Percentiles rank a stretch among this genome's conserved stretches.
Conservation (phyloP, 1,140 invertebrate species). For the Anastrepha obliqua region DNA sequence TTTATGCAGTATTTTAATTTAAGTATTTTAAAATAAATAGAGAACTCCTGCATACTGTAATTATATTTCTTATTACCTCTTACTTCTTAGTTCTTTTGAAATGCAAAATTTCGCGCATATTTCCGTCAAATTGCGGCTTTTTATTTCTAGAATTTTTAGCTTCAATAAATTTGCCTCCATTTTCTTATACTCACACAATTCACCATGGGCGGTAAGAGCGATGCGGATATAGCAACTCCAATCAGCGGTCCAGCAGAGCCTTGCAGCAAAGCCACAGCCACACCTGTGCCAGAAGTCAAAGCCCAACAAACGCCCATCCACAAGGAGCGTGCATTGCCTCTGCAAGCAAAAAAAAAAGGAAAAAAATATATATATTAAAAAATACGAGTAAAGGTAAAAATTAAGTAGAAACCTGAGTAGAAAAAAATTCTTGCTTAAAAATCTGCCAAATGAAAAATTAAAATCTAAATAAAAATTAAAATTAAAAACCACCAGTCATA, state of each 20-base stretch:
- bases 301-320: constrained; percentile 86
- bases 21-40: too few relatives aligned
- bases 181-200: constrained; percentile 82
- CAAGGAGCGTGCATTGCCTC: constrained; percentile 81
- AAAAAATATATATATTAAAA: neutral
- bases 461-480: constrained; percentile 1
- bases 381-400: neutral
- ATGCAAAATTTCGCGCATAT: too few relatives aligned
- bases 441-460: neutral
- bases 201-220: constrained; percentile 89
- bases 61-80: too few relatives aligned
- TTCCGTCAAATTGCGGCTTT: neutral
- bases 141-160: neutral
- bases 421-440: neutral
- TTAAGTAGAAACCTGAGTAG: too few relatives aligned
- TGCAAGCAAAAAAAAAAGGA: constrained; percentile 65
- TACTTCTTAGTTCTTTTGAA: too few relatives aligned
- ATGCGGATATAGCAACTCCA: constrained; percentile 92
- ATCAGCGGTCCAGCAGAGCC: constrained; percentile 90
- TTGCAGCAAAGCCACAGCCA: constrained; percentile 89
- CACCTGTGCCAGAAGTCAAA: constrained; percentile 84
- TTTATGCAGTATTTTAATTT: too few relatives aligned
- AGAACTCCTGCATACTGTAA: too few relatives aligned
- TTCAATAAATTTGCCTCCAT: neutral
- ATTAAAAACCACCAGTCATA: neutral